These are phyloP conservation scores for Meloidogyne hapla DNA, from an alignment of 1,140 invertebrate genomes.

Conservation along the genomic window DNA sequence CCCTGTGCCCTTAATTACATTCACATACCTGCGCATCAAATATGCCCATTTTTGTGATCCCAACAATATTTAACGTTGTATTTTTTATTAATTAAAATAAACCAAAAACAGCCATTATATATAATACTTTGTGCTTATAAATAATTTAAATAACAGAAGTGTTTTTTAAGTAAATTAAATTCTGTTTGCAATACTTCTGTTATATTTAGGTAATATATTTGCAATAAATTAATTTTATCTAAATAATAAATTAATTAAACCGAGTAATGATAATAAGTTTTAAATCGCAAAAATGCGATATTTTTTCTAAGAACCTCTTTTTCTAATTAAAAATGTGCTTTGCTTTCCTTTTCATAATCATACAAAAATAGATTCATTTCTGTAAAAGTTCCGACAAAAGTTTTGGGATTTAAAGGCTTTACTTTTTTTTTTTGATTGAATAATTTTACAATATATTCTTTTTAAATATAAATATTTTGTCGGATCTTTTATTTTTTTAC, in stretches of 20 bases:
- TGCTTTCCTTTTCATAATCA: background rate
- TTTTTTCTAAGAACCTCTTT: too few relatives aligned
- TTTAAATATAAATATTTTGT: too few relatives aligned
- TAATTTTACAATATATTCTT: too few relatives aligned
- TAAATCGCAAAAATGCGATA: background rate
- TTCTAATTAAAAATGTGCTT: too few relatives aligned
- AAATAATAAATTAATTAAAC: background rate
- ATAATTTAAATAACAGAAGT: background rate
- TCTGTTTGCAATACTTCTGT: background rate
- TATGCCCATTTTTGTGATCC: background rate
- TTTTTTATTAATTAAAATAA: too few relatives aligned
- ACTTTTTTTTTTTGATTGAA: too few relatives aligned
- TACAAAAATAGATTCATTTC: background rate
- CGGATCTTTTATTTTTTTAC: too few relatives aligned
- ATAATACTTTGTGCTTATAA: background rate
- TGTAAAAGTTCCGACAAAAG: too few relatives aligned
- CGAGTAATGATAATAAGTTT: background rate
- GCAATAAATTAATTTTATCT: too few relatives aligned
- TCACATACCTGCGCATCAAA: background rate
- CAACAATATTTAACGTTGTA: background rate
- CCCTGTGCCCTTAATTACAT: background rate
- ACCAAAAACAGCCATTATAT: background rate
- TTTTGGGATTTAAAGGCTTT: too few relatives aligned
- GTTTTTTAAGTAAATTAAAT: background rate
- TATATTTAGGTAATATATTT: background rate